A percentile compares a stretch with the other conserved stretches of the same genome.
Evolutionary conservation across 2,797 vertebrate species (phyloP).

Genomic region (Microchirus variegatus): DNA sequence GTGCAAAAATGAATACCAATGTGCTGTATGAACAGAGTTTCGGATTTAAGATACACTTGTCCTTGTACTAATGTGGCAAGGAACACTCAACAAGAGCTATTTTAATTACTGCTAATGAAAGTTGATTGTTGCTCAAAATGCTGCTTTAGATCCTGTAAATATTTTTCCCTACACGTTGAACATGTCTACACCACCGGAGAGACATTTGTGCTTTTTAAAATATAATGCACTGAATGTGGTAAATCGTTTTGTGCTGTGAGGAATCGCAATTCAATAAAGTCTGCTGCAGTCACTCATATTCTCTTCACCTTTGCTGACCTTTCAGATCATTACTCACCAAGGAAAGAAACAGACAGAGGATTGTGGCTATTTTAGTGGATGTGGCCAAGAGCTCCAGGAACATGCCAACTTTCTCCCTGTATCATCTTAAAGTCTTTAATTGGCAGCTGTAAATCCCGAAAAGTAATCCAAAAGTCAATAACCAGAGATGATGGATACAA

Average conservation of each 20-base stretch:
- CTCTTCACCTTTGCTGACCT: slow-evolving; percentile 68
- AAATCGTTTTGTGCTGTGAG: slow-evolving; percentile 22
- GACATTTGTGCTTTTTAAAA: background rate
- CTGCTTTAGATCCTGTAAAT: background rate
- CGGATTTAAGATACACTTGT: slow-evolving; percentile 37
- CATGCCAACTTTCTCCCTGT: slow-evolving; percentile 56
- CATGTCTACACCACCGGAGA: background rate
- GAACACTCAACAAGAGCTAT: slow-evolving; percentile 19
- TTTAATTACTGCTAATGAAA: slow-evolving; percentile 22
- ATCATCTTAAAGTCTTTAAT: slow-evolving; percentile 78
- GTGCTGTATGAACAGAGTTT: slow-evolving; percentile 34
- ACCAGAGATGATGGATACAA: slow-evolving; percentile 43
- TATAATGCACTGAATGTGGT: too few relatives aligned
- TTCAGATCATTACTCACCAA: slow-evolving; percentile 69
- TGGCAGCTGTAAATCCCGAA: slow-evolving; percentile 74
- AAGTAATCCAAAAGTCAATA: slow-evolving; percentile 62
- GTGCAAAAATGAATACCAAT: slow-evolving; percentile 45
- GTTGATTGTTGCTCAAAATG: slow-evolving; percentile 2
- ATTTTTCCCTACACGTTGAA: background rate
- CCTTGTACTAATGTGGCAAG: slow-evolving; percentile 33
- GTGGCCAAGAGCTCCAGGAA: slow-evolving; percentile 64
- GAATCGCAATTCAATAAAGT: slow-evolving; percentile 63
- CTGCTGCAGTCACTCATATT: slow-evolving; percentile 52
- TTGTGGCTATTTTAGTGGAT: slow-evolving; percentile 67
- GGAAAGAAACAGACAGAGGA: slow-evolving; percentile 55